Base-by-base conservation (phyloP, 2,113 vertebrate genomes). In the Strix uralensis region DNA sequence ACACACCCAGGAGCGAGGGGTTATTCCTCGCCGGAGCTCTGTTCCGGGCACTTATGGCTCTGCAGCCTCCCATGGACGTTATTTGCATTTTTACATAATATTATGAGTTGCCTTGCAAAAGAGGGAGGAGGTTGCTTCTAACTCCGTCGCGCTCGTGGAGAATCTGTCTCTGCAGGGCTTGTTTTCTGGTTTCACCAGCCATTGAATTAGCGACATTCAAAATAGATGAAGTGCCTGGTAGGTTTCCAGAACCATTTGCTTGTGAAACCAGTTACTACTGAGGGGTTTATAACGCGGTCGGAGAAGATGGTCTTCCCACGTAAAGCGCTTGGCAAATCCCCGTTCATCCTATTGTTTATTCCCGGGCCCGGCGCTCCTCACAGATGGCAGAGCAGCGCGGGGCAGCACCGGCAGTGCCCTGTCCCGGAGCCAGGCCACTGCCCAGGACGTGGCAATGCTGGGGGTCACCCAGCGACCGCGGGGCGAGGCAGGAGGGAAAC, bases 61-160 rank as follows among this genome's bases (percentile, higher is more conserved):
- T 18, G 59, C 54, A 18, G 77, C 86, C 21, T 46, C 13, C 7
- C 30, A 2, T 1, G 65, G 77, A 10, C 30, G 0, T 6, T 36
- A 67, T 90, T 72, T 95, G 86, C 93, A 63, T 95, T 82, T 86
- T 82, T 92, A 78, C 81, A 67, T 78, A 61, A 72, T 62, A 26
- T 42, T 40, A 11, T 2, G 74, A 27, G 90, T 9, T 30, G 75
- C 63, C 67, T 52, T 8, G 57, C 52, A 11, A 7, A 32, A 16
- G 29, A 51, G 65, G 58, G 54, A 40, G 69, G 82, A 42, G 46
- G 75, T 3, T 44, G 29, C 80, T 52, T 3, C 13, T 7, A 16
- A 34, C 66, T n/a, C 72, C 47, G 4, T 5, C 5, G 5, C 2
- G n/a, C 16, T 51, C 4, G 14, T 15, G 52, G 38, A 42, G 52